Evolutionary conservation across 2,888 invertebrate genomes (phyloP), one percentile per base, ranked within the genome.

Genomic region (Heliconius ismenius): DNA sequence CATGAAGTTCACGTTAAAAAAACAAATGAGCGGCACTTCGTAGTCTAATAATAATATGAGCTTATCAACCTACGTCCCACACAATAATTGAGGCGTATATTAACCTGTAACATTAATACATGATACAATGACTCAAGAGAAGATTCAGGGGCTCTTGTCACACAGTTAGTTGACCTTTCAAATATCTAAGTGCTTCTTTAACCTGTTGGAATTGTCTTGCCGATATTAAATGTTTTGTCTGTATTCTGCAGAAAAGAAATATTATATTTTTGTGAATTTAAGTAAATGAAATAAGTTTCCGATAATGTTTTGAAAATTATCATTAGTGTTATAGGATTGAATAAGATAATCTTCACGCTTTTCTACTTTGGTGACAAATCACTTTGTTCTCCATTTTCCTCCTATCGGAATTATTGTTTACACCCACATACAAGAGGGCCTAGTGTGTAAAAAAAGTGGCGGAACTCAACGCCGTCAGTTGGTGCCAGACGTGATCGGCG

Each of bases 1-100:
- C n/a, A 60, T 60, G 13, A 11, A 60, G 24, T 60, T 4, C 13
- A 60, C 60, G 60, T 13, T 49, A 7, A 18, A 49, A 49, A 49
- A 49, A 60, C 7, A 60, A 24, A n/a, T 24, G 58, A 60, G 58
- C 24, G 24, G 60, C 60, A 62, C 24, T 24, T 62, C 24, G 13
- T 26, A 24, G 63, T 28, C 4, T 28, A 63, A 63, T 26, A 28
- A 63, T 28, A 39, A 24, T 39, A 15, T 39, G 39, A 43, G 15
- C 24, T 67, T 67, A 67, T 67, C n/a, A 65, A 39, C 39, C 39
- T 39, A 39, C 67, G 24, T 67, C 67, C 39, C 26, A 67, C 24
- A 43, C 39, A 67, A 15, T 15, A 26, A 67, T 43, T 39, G 9
- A 43, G n/a, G 13, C 36, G 32, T 39, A 36, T 65, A 24, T 65